Evolutionary conservation across 2,797 vertebrate genomes (phyloP), one percentile per base, ranked within the genome.

Genomic region (Bovichtus variegatus): DNA sequence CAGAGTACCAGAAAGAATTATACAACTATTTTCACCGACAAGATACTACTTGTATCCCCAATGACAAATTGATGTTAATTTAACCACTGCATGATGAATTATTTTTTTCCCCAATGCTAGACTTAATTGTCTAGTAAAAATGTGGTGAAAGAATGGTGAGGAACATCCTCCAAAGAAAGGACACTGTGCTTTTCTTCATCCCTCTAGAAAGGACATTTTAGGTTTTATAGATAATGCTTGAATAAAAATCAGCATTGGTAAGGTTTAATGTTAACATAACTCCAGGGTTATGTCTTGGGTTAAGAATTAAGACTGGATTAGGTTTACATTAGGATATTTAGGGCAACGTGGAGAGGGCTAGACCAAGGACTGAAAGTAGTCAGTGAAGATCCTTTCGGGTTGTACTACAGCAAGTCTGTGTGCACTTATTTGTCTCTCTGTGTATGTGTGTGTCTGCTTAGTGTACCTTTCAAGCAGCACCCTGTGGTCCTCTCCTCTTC

Each of bases 401-500:
- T 10, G 51, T 18, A 5, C 31, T 50, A 6, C 27, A 40, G 31
- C 15, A 25, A 36, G 21, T 68, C 19, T 68, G 12, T 18, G 18
- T 81, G 53, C 46, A 38, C 23, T 8, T 49, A 7, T 58, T 47
- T 71, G 70, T 77, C 4, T 67, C 10, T 74, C 3, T 38, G 1
- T 61, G 31, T 40, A 0, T 62, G 68, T 67, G 71, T 82, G 84
- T 85, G 71, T 83, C 3, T 74, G 73, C 23, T 75, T 31, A 55
- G 34, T 0, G 60, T 89, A 93, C 88, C 89, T 91, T 81, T 46
- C 71, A 31, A 84, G 73, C 72, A 61, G 83, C 81, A 73, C 76
- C 63, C 71, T 69, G 75, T 58, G 55, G 86, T 87, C 90, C 74
- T 87, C 75, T 76, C 68, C 66, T 89, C 85, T 78, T 78, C 85